Evolutionary conservation across 2,113 vertebrate genomes (phyloP).

Genomic region (Micromys minutus): DNA sequence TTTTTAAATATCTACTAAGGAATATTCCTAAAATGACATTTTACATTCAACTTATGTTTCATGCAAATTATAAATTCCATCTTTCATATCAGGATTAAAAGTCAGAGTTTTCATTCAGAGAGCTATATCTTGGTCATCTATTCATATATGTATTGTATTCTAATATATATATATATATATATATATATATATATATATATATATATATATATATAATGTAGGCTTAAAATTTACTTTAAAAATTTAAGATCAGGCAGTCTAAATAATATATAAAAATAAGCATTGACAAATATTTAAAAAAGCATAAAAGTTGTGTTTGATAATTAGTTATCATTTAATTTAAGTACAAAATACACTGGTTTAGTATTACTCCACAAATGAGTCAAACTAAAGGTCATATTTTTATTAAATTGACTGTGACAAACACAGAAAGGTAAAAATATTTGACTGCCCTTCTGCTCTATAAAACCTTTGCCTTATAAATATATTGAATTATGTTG

Average conservation of each 20-base stretch:
- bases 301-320: not conserved
- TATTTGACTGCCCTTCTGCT: not conserved
- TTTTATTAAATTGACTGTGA: not conserved
- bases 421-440: not conserved
- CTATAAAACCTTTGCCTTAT: not conserved
- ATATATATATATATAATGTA: not conserved
- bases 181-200: not conserved
- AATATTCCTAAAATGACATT: not conserved
- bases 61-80: not conserved
- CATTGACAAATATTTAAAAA: not conserved
- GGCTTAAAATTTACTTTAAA: not conserved
- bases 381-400: not conserved
- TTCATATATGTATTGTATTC: not conserved
- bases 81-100: not conserved
- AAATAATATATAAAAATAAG: not conserved
- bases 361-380: not conserved
- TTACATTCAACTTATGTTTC: not conserved
- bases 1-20: not conserved
- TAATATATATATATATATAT: not conserved
- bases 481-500: constrained; percentile 29
- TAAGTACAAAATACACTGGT: not conserved
- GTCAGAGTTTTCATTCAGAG: not conserved
- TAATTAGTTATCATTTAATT: not conserved
- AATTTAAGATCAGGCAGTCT: not conserved
- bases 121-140: not conserved